Percentiles rank a stretch among this genome's conserved stretches.
Conservation (phyloP, 2,888 invertebrate species). For the Ophioninae sp. region DNA sequence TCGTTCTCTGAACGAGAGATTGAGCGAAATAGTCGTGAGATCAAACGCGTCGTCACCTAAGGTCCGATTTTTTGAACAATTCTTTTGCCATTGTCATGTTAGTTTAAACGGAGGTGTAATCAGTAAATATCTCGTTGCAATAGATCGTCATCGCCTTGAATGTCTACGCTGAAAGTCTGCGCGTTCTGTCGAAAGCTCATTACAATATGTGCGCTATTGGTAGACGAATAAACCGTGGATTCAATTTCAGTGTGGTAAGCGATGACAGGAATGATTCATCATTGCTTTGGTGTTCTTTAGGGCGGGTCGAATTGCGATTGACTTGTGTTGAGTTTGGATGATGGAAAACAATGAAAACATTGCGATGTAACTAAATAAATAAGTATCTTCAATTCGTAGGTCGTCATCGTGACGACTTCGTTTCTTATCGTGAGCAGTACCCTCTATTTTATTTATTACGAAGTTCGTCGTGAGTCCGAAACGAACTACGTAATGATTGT, state of each 20-base stretch:
- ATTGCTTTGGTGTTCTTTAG: too few species aligned
- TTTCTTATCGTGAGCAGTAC: conserved; percentile 55
- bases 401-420: conserved; percentile 48
- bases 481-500: conserved; percentile 27
- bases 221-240: conserved; percentile 42
- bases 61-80: conserved; percentile 18
- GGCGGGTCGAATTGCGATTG: too few species aligned
- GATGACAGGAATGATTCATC: neutral
- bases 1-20: conserved; percentile 55
- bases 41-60: conserved; percentile 50
- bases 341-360: too few species aligned
- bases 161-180: conserved; percentile 53
- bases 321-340: too few species aligned
- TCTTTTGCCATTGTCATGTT: neutral
- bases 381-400: conserved; percentile 1
- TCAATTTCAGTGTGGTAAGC: conserved; percentile 46
- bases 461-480: conserved; percentile 40
- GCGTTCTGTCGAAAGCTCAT: conserved; percentile 40
- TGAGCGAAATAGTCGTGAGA: conserved; percentile 41
- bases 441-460: conserved; percentile 53
- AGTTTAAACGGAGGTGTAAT: neutral
- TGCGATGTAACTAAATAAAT: too few species aligned
- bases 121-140: neutral
- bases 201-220: conserved; percentile 48
- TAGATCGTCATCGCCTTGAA: conserved; percentile 36